Base-by-base conservation (phyloP, 2,113 vertebrate genomes). In the Peromyscus maniculatus region DNA sequence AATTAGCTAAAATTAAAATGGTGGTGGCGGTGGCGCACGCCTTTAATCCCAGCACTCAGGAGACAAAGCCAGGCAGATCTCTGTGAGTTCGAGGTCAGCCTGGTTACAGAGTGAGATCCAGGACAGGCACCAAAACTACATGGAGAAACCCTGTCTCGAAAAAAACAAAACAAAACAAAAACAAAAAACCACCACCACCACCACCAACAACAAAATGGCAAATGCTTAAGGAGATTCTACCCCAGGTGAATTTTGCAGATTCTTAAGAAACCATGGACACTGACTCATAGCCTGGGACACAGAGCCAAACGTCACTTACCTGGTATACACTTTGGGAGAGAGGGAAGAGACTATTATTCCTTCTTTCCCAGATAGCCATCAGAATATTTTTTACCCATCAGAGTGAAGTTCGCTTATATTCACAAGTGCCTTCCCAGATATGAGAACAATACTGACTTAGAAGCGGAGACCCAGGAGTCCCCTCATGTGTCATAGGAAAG, bases 1-100 rank as follows among this genome's bases (percentile, higher is more conserved):
- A 88, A 75, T 46, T 80, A 55, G 66, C 77, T 72, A 66, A 91
- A 96, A 59, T 93, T 93, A 69, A 39, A 67, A 82, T 93, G 59
- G 7, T 55, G 52, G 52, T 52, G 52, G 52, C 39, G 39, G n/a
- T n/a, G n/a, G 39, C 52, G 9, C 52, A 52, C 9, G 9, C 52
- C 52, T 52, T 52, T 52, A 52, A 52, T 52, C 52, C 52, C 52
- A 52, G 52, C 52, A 52, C 52, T 52, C 10, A 11, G 52, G 52
- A 52, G 52, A 11, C 52, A 52, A 8, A 52, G 52, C 7, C 52
- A 52, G 52, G 52, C 52, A 52, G 52, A 52, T 52, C 52, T 52
- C 52, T 52, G 52, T 52, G 52, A 52, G 52, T 52, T 52, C 52
- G 10, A 52, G 52, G 52, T 10, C 52, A 52, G 52, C 52, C 52